phyloP scores from a whole-genome alignment of 2,113 vertebrate genomes.

The Hystrix brachyura region DNA sequence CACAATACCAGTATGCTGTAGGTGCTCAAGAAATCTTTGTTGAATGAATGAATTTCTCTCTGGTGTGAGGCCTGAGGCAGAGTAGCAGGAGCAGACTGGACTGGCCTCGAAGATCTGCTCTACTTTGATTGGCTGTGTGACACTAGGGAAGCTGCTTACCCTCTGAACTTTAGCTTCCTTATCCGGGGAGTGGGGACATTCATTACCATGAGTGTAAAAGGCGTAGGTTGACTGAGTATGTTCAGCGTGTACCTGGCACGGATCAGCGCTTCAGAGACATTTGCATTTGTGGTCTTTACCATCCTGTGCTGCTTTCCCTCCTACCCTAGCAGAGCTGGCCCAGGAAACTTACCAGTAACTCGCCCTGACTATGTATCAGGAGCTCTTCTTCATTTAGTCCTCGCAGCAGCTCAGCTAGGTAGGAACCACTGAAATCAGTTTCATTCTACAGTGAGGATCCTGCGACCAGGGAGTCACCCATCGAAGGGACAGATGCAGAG shows the following conservation, averaged over 20 bases:
- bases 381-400: not conserved
- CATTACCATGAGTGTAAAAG: not conserved
- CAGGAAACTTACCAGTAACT: not conserved
- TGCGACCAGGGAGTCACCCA: not conserved
- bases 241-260: not conserved
- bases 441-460: not conserved
- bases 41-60: not conserved
- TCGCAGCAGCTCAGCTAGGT: not conserved
- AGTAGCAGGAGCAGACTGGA: not conserved
- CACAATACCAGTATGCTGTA: not conserved
- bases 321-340: not conserved
- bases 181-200: not conserved
- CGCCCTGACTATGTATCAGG: not conserved
- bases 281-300: not conserved
- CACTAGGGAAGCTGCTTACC: not conserved
- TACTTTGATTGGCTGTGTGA: constrained; percentile 6
- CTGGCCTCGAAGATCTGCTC: not conserved
- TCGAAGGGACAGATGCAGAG: not conserved
- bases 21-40: not conserved
- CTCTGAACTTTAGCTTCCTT: not conserved
- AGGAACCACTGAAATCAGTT: not conserved
- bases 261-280: not conserved
- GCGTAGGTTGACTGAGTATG: not conserved
- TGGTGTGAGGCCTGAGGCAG: not conserved
- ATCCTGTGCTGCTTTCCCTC: not conserved